Percentiles rank a stretch among this genome's conserved stretches.
Evolutionary conservation across 2,797 vertebrate genomes (phyloP).

Genomic region (Anolis apletophallus): DNA sequence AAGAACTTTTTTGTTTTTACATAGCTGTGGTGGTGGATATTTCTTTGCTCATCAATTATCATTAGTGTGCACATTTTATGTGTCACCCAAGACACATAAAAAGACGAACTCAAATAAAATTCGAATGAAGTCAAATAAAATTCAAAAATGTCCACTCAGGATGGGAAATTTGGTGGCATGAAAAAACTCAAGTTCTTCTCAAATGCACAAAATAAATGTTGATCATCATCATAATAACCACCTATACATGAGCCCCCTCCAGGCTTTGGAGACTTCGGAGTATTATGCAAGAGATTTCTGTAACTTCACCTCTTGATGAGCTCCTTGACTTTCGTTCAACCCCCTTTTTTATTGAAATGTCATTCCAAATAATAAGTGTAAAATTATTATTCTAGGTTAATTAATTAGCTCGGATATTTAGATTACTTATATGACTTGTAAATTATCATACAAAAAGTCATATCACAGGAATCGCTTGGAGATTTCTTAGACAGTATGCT

Average conservation of each 20-base stretch:
- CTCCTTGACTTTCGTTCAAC: slow-evolving; percentile 7
- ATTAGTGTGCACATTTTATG: too few relatives aligned
- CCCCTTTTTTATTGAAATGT: neutral
- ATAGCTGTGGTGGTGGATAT: too few relatives aligned
- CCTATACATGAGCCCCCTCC: neutral
- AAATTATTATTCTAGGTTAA: slow-evolving; percentile 12
- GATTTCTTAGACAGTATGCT: slow-evolving; percentile 54
- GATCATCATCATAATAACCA: neutral
- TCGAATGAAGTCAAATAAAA: neutral
- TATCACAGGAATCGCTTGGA: slow-evolving; percentile 51
- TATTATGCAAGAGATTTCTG: neutral
- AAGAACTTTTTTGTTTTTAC: too few relatives aligned
- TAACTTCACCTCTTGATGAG: slow-evolving; percentile 2
- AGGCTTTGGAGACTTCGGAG: neutral
- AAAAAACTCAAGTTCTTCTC: neutral
- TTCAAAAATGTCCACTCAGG: neutral
- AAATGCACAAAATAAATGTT: slow-evolving; percentile 7
- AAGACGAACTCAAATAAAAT: too few relatives aligned
- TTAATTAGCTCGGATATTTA: slow-evolving; percentile 22
- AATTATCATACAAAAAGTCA: slow-evolving; percentile 13
- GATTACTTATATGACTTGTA: slow-evolving; percentile 25
- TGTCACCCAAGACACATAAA: too few relatives aligned
- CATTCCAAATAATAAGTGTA: slow-evolving; percentile 16
- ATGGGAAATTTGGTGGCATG: neutral
- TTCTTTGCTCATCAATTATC: too few relatives aligned